A percentile compares a stretch with the other conserved stretches of the same genome.
These are phyloP conservation scores for Percopsis transmontana DNA, from an alignment of 2,113 vertebrate species.

Conservation along the genomic window DNA sequence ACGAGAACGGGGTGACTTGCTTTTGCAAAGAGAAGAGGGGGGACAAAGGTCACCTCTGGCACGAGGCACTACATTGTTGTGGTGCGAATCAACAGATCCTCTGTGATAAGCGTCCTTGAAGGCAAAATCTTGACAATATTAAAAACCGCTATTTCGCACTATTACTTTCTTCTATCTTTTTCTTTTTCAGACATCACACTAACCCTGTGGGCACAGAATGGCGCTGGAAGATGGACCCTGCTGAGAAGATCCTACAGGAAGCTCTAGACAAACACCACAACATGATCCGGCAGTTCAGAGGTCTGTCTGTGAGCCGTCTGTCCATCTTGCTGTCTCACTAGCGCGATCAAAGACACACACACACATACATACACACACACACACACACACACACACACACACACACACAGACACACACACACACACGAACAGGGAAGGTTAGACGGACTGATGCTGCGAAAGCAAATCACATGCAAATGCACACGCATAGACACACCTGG, in stretches of 20 bases:
- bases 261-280: slow-evolving; percentile 88
- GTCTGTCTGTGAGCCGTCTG: slow-evolving; percentile 61
- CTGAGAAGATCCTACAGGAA: slow-evolving; percentile 88
- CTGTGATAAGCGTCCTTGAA: too few relatives aligned
- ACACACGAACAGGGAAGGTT: neutral
- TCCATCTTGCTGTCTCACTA: too few relatives aligned
- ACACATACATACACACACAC: neutral
- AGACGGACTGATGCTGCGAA: neutral
- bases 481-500: slow-evolving; percentile 1
- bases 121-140: too few relatives aligned
- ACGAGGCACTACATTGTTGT: too few relatives aligned
- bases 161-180: too few relatives aligned
- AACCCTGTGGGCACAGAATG: slow-evolving; percentile 96
- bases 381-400: neutral
- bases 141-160: too few relatives aligned
- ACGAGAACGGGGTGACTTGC: too few relatives aligned
- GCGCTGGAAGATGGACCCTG: slow-evolving; percentile 95
- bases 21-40: too few relatives aligned
- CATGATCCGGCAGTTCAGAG: slow-evolving; percentile 94
- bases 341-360: too few relatives aligned
- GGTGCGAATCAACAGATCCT: too few relatives aligned
- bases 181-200: slow-evolving; percentile 89
- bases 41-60: too few relatives aligned
- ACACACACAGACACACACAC: slow-evolving; percentile 2
- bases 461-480: slow-evolving; percentile 19